phyloP scores from a whole-genome alignment of 2,888 invertebrate species.

The Macrosoma leucophasiata region DNA sequence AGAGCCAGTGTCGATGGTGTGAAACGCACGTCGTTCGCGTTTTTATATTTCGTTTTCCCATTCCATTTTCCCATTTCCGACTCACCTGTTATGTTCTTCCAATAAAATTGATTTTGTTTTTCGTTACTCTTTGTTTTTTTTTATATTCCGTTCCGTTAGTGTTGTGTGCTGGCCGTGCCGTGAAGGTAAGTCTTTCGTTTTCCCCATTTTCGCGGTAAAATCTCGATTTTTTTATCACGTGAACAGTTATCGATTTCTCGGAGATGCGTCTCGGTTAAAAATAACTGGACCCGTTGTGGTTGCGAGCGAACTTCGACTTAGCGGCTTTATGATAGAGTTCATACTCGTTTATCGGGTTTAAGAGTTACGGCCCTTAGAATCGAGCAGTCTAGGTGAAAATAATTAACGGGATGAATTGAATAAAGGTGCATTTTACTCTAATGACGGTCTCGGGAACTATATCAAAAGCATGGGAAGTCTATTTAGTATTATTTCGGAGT shows the following conservation, averaged over 20 bases:
- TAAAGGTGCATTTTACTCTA: too few relatives aligned
- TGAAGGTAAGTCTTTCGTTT: constrained; percentile 45
- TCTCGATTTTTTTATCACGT: constrained; percentile 33
- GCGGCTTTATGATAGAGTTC: constrained; percentile 19
- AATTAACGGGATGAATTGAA: constrained; percentile 39
- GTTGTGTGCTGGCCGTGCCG: constrained; percentile 36
- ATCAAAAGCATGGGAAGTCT: too few relatives aligned
- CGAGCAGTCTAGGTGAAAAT: constrained; percentile 30
- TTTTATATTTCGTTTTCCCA: constrained; percentile 39
- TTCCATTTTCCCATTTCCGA: constrained; percentile 29
- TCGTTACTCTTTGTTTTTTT: constrained; percentile 24
- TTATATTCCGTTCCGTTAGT: constrained; percentile 32
- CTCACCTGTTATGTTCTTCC: constrained; percentile 23
- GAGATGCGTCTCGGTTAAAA: constrained; percentile 41
- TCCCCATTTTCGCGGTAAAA: constrained; percentile 8
- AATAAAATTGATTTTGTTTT: constrained; percentile 30
- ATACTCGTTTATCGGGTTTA: background rate
- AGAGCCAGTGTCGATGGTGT: constrained; percentile 57
- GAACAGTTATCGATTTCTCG: constrained; percentile 45
- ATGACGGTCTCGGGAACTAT: too few relatives aligned
- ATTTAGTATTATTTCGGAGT: too few relatives aligned
- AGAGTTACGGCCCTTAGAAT: constrained; percentile 10
- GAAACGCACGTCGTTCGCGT: constrained; percentile 41
- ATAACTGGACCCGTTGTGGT: constrained; percentile 26
- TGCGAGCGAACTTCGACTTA: constrained; percentile 21